These are phyloP conservation scores for Lasiommata megera DNA, from an alignment of 2,888 invertebrate genomes.

Conservation along the genomic window DNA sequence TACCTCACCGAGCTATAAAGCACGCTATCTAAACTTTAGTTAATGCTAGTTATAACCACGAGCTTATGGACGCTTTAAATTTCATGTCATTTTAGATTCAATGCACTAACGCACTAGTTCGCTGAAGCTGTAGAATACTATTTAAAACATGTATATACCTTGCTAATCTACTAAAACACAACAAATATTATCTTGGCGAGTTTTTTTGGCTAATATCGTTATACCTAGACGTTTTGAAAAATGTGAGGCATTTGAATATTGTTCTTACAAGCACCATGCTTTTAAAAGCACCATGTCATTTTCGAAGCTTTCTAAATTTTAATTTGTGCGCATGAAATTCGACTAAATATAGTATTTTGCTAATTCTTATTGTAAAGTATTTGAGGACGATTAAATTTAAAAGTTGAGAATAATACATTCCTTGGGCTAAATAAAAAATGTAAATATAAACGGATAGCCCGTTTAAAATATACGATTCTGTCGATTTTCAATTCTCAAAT, in stretches of 20 bases:
- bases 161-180: neutral
- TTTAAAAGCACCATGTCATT: neutral
- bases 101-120: neutral
- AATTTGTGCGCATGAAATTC: conserved; percentile 1
- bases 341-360: conserved; percentile 7
- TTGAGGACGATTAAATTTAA: neutral
- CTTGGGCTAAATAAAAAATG: conserved; percentile 8
- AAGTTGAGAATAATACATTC: conserved; percentile 8
- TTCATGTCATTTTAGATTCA: conserved; percentile 17
- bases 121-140: conserved; percentile 1
- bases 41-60: conserved; percentile 55
- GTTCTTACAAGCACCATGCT: too few species aligned
- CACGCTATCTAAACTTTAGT: conserved; percentile 39
- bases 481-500: conserved; percentile 20
- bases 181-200: too few species aligned
- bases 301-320: neutral
- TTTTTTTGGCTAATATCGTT: too few species aligned
- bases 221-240: neutral
- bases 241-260: neutral
- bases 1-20: neutral
- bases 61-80: conserved; percentile 70
- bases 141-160: neutral
- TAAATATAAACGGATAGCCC: conserved; percentile 1
- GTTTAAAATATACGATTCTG: neutral
- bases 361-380: neutral